Evolutionary conservation across 2,113 vertebrate genomes (phyloP).

Genomic region (Hymenochirus boettgeri): DNA sequence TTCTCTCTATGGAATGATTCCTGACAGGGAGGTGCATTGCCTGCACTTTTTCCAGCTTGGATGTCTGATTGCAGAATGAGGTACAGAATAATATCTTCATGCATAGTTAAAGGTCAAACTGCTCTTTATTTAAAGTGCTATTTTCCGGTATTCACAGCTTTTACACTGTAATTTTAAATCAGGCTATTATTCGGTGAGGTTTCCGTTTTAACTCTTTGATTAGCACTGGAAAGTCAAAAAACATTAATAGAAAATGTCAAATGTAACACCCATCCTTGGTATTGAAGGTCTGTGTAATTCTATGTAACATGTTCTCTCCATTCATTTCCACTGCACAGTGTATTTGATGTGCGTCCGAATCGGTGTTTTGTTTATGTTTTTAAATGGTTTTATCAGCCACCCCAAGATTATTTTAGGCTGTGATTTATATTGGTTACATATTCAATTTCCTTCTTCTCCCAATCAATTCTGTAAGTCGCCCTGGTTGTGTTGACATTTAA

Average conservation of each 20-base stretch:
- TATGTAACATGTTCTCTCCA: no score
- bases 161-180: constrained; percentile 16
- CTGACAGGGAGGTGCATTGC: background rate
- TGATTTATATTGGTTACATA: no score
- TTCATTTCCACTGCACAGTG: no score
- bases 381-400: no score
- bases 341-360: no score
- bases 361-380: no score
- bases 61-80: background rate
- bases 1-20: background rate
- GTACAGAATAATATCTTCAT: constrained; percentile 4
- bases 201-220: background rate
- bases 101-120: constrained; percentile 30
- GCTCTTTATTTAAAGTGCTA: constrained; percentile 8
- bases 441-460: no score
- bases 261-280: no score
- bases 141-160: constrained; percentile 11
- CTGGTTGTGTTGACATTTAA: constrained; percentile 10
- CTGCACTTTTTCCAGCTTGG: background rate
- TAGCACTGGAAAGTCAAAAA: background rate
- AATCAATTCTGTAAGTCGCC: constrained; percentile 8
- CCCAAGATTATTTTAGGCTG: background rate
- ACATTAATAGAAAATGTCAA: no score
- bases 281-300: no score
- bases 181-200: background rate